phyloP scores from a whole-genome alignment of 37 sponge, comb jelly and placozoan species.

The Eunapius fragilis region DNA sequence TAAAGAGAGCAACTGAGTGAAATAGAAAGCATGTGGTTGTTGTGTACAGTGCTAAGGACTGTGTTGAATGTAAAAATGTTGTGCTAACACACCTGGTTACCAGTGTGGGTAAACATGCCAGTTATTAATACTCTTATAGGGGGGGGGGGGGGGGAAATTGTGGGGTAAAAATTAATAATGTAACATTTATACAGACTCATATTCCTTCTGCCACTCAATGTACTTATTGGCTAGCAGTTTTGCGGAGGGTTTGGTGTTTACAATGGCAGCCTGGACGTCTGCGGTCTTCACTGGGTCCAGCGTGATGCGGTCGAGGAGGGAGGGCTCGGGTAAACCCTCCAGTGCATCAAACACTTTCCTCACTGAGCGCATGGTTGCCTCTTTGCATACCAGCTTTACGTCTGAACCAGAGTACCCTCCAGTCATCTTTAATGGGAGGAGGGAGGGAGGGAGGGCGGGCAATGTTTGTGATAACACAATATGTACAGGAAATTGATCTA shows the following conservation, averaged over 20 bases:
- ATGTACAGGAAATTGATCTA: too few species aligned
- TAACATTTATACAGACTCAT: conserved; percentile 88
- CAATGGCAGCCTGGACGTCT: conserved; percentile 85
- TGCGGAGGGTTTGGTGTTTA: conserved; percentile 93
- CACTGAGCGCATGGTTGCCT: conserved; percentile 97
- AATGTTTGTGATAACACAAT: too few species aligned
- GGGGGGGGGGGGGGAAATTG: too few species aligned
- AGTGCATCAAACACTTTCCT: conserved; percentile 85
- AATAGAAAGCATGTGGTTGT: too few species aligned
- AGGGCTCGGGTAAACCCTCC: conserved; percentile 4
- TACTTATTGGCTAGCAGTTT: conserved; percentile 74
- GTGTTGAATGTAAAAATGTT: too few species aligned
- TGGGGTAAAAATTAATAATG: too few species aligned
- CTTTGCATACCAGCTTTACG: conserved; percentile 93
- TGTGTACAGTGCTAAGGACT: too few species aligned
- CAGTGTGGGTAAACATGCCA: too few species aligned
- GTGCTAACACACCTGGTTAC: too few species aligned
- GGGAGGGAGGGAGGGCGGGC: not conserved
- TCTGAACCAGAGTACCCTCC: conserved; percentile 99
- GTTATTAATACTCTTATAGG: too few species aligned
- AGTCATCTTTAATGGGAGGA: conserved; percentile 54
- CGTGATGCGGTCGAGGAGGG: conserved; percentile 42
- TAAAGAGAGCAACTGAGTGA: too few species aligned
- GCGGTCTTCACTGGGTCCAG: conserved; percentile 86
- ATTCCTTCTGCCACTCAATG: conserved; percentile 86